Percentiles rank a stretch among this genome's conserved stretches.
Evolutionary conservation across 2,888 invertebrate species (phyloP).

Genomic region (Drosophila heteroneura): DNA sequence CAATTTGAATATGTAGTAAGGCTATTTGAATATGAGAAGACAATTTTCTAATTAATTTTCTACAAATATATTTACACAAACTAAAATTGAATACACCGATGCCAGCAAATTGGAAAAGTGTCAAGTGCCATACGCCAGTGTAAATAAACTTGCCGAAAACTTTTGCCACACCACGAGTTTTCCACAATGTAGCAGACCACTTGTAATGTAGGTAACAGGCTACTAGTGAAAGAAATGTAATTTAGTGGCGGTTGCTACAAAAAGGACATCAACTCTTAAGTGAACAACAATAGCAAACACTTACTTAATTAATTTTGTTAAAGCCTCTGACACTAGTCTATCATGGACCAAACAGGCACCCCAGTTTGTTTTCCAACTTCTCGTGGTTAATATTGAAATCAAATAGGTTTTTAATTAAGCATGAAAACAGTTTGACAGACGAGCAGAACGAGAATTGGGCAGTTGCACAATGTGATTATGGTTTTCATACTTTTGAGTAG

Average conservation of each 20-base stretch:
- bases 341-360: background rate
- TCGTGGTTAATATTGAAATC: slow-evolving; percentile 46
- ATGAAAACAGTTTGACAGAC: slow-evolving; percentile 52
- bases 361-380: background rate
- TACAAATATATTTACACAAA: background rate
- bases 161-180: background rate
- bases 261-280: no score
- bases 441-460: slow-evolving; percentile 12
- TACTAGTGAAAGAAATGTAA: background rate
- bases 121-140: background rate
- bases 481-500: slow-evolving; percentile 2
- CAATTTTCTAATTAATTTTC: background rate
- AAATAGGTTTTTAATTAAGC: slow-evolving; percentile 65
- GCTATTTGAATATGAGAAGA: background rate
- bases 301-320: slow-evolving; percentile 48
- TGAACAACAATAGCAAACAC: slow-evolving; percentile 13
- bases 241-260: no score
- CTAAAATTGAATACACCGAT: background rate
- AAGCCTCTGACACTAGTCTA: slow-evolving; percentile 10
- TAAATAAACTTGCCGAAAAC: background rate
- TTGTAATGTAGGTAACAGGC: background rate
- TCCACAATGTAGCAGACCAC: background rate
- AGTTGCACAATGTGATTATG: slow-evolving; percentile 16
- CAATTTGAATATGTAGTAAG: background rate
- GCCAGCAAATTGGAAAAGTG: slow-evolving; percentile 1